Evolutionary conservation across 2,113 vertebrate species (phyloP), one percentile per base, ranked within the genome.

Genomic region (Cebus imitator): DNA sequence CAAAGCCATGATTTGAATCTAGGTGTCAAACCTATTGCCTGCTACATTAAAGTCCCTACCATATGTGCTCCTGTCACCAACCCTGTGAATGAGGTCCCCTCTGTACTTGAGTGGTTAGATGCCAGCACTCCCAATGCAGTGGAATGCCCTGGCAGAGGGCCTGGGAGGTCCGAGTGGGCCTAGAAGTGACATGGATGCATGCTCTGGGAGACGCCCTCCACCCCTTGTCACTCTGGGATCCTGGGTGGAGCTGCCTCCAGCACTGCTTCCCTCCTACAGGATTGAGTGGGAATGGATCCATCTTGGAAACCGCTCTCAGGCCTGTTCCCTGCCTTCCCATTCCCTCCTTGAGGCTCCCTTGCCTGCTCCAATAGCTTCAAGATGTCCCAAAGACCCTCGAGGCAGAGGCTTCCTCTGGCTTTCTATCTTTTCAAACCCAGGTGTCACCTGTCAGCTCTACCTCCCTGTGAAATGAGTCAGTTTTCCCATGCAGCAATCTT

Each of bases 391-490:
- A 96, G 43, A 64, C 83, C 50, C 75, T 70, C 1, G 1, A 79
- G 81, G 16, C 82, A 93, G 66, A 95, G 85, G n/a, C 32, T 92
- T 94, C 72, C 43, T 70, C 45, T 66, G 40, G 43, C 57, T 85
- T 48, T 35, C 92, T 75, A 0, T 85, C 81, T 95, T 85, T 76
- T 84, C 76, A 85, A 35, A 90, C 78, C 30, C 70, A 84, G 79
- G 84, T 79, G 68, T 96, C 97, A 96, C 83, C 78, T 86, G 92
- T 93, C 96, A 84, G 37, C 30, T 88, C 83, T 50, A 37, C 87
- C 52, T 73, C 61, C 3, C 20, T 20, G 6, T 58, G 91, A 82
- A 81, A 82, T 52, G 68, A 90, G 50, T 85, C 82, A 30, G 6
- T 55, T 40, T 75, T 82, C 45, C 55, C 70, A 86, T 75, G 68